phyloP scores from a whole-genome alignment of 2,113 vertebrate species.

The Hiodon alosoides region DNA sequence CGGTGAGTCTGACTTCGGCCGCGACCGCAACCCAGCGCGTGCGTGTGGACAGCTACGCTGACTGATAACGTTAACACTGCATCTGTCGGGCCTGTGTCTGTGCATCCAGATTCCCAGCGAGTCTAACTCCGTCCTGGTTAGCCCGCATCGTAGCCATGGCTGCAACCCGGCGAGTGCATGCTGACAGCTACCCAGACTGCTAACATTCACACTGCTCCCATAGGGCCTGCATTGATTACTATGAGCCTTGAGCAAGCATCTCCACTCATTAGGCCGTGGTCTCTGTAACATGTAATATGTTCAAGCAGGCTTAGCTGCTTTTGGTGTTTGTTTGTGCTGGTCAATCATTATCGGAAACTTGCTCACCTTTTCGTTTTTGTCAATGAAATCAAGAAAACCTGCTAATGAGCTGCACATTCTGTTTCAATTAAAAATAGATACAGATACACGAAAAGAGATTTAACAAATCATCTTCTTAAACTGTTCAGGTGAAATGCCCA shows the following conservation, averaged over 20 bases:
- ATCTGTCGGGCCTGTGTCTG: slow-evolving; percentile 50
- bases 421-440: neutral
- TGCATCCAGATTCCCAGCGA: slow-evolving; percentile 85
- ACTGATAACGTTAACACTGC: neutral
- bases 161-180: neutral
- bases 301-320: neutral
- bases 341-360: neutral
- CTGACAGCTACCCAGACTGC: neutral
- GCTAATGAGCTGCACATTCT: neutral
- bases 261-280: neutral
- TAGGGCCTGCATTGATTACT: neutral
- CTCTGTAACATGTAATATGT: neutral
- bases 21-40: neutral
- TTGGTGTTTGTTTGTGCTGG: neutral
- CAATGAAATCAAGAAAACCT: neutral
- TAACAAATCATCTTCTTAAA: too few species aligned
- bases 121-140: slow-evolving; percentile 22
- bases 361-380: neutral
- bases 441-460: too few species aligned
- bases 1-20: slow-evolving; percentile 60
- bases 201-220: neutral
- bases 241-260: neutral
- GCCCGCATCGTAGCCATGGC: too few species aligned
- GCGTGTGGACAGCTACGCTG: neutral
- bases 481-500: too few species aligned